phyloP scores from a whole-genome alignment of 2,888 invertebrate genomes.

The Iselma pallidipennis region DNA sequence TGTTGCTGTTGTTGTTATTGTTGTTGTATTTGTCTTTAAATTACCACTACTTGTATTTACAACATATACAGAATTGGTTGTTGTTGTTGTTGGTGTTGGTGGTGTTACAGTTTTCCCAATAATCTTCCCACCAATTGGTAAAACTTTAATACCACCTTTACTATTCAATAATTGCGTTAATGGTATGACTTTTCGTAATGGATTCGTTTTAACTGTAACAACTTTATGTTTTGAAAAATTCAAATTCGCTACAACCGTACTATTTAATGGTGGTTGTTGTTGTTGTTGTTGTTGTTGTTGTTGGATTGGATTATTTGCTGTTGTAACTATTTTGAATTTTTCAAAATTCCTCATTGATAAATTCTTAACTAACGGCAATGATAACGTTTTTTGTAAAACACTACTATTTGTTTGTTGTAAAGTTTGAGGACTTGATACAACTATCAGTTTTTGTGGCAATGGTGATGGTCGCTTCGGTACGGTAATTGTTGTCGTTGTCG shows the following conservation, averaged over 20 bases:
- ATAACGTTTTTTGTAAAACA: slow-evolving; percentile 52
- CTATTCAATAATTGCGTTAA: slow-evolving; percentile 52
- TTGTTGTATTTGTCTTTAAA: background rate
- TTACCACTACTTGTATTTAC: slow-evolving; percentile 39
- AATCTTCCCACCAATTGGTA: slow-evolving; percentile 50
- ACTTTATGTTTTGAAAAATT: slow-evolving; percentile 49
- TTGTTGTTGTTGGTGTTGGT: slow-evolving; percentile 25
- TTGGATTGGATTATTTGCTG: slow-evolving; percentile 31
- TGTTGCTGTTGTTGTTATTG: background rate
- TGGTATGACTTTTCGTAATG: slow-evolving; percentile 51
- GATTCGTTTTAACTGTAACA: slow-evolving; percentile 50
- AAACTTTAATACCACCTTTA: slow-evolving; percentile 52
- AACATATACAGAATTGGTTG: slow-evolving; percentile 44
- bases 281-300: slow-evolving; percentile 30
- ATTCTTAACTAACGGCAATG: slow-evolving; percentile 53
- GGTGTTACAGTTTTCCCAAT: slow-evolving; percentile 42
- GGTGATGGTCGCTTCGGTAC: slow-evolving; percentile 37
- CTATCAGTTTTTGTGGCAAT: slow-evolving; percentile 53
- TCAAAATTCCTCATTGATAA: slow-evolving; percentile 53
- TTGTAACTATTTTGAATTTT: slow-evolving; percentile 54
- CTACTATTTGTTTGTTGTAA: slow-evolving; percentile 45
- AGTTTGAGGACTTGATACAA: slow-evolving; percentile 53
- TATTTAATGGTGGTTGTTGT: slow-evolving; percentile 18
- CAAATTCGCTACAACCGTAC: slow-evolving; percentile 30
- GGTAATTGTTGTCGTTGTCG: slow-evolving; percentile 46